Evolutionary conservation across 2,113 vertebrate species (phyloP).

Genomic region (Burhinus oedicnemus): DNA sequence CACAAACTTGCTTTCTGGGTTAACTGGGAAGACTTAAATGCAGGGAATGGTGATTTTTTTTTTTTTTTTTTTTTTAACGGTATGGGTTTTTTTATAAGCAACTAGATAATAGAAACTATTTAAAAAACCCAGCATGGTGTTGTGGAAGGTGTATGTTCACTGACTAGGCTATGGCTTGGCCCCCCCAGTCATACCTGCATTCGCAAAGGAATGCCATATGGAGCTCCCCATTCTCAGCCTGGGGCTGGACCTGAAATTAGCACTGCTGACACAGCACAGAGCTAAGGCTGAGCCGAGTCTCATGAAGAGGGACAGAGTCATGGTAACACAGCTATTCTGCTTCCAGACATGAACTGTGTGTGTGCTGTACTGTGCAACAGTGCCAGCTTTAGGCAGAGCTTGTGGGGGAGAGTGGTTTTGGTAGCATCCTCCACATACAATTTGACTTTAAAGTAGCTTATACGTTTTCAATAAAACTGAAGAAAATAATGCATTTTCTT

Average conservation of each 20-base stretch:
- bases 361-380: neutral
- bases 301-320: too few relatives aligned
- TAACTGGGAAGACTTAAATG: neutral
- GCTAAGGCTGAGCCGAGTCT: too few relatives aligned
- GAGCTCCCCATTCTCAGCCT: too few relatives aligned
- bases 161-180: neutral
- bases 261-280: fast-evolving
- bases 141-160: neutral
- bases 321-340: neutral
- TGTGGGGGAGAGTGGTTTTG: fast-evolving
- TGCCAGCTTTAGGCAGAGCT: neutral
- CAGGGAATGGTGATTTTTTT: neutral
- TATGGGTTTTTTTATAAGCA: neutral
- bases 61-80: too few relatives aligned
- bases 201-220: fast-evolving
- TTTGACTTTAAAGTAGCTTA: neutral
- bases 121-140: neutral
- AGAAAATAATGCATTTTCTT: neutral
- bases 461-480: neutral
- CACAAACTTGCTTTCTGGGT: neutral
- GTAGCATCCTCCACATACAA: neutral
- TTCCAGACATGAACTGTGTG: neutral
- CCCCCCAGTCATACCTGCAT: neutral
- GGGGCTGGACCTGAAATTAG: neutral
- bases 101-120: neutral